Percentiles rank a stretch among this genome's conserved stretches.
Conservation (phyloP, 2,797 vertebrate genomes). For the Lepilemur septentrionalis region DNA sequence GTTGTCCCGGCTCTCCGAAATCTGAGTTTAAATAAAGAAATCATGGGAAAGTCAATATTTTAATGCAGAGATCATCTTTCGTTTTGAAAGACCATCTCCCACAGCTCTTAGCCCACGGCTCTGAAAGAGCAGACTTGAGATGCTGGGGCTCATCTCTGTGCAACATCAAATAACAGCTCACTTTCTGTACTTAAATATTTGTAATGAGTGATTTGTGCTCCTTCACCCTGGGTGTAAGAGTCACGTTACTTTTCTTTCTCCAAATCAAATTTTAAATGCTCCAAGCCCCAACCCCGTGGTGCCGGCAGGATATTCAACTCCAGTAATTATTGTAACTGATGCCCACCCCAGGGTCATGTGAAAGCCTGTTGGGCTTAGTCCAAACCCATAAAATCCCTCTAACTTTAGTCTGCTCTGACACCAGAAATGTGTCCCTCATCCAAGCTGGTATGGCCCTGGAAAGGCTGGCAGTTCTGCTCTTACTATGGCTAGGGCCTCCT, state of each 20-base stretch:
- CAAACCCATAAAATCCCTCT: background rate
- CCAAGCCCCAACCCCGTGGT: background rate
- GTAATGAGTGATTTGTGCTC: background rate
- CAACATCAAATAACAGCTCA: background rate
- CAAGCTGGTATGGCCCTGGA: background rate
- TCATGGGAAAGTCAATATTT: constrained; percentile 16
- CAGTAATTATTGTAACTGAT: background rate
- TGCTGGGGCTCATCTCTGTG: background rate
- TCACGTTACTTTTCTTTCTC: constrained; percentile 62
- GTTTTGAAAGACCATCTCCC: background rate
- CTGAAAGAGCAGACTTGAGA: background rate
- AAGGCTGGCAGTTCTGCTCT: background rate
- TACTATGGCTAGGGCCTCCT: background rate
- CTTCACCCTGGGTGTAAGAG: background rate
- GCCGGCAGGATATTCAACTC: background rate
- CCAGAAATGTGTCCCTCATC: background rate
- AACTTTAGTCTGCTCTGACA: background rate
- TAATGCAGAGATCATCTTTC: background rate
- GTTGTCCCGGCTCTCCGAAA: background rate
- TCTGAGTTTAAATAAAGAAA: constrained; percentile 11
- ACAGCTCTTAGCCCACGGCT: background rate
- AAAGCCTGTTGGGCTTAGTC: background rate
- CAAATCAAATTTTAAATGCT: constrained; percentile 60
- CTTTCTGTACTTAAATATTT: constrained; percentile 61
- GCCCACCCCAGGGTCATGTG: background rate